Base-by-base conservation (phyloP, 2,797 vertebrate species). In the Lagocephalus sceleratus region DNA sequence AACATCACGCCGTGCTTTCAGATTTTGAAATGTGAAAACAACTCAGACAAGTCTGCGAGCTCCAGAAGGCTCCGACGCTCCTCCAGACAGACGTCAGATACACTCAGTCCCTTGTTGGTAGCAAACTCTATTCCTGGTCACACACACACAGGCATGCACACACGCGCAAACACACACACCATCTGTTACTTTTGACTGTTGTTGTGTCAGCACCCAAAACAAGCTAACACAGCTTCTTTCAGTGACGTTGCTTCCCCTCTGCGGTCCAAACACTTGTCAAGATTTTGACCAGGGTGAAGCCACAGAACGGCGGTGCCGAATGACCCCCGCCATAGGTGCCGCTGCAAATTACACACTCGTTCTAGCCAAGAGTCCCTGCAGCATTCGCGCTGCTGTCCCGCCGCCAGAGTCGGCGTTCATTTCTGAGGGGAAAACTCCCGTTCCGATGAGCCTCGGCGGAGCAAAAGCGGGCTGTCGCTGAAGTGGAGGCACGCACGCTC, bases 201-300 rank as follows among this genome's bases (percentile, higher is more conserved):
- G 79, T 77, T 4, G 58, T 25, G 73, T 89, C 86, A 89, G 85
- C 85, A 86, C 48, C 72, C 65, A 83, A 85, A 84, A 77, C 51
- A 73, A 21, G 69, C 66, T 39, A 0, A 79, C 66, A 17, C 74
- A 86, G 80, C 75, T 76, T 45, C 65, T 87, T 85, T 66, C 20
- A 19, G 59, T 58, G 66, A 55, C 11, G 17, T 57, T 2, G 20
- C 55, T 16, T 54, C 50, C 61, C 64, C 58, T 51, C 50, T 71
- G 76, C 72, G 38, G 71, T 71, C 76, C 54, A 73, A 83, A 75
- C 51, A 72, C 64, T 64, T 73, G 67, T 80, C 73, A 78, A 82
- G 58, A 75, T 78, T 66, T 78, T 54, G 73, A 66, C 46, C n/a
- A 23, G 43, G 64, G 56, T 75, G 71, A 76, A 76, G 73, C 67